These are phyloP conservation scores for Acrocephalus arundinaceus DNA, from an alignment of 2,113 vertebrate species.

Conservation along the genomic window DNA sequence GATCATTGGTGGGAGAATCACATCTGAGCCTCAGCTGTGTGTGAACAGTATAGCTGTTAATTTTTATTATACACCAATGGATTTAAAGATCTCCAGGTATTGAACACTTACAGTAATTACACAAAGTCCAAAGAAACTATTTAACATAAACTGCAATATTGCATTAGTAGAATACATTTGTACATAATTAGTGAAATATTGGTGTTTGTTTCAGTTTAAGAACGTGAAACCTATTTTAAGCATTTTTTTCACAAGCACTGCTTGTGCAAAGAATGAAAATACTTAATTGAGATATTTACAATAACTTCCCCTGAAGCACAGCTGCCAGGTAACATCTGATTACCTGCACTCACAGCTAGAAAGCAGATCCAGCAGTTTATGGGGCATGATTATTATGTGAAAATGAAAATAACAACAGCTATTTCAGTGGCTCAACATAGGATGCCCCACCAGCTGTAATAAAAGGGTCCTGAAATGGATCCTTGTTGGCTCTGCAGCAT, in stretches of 20 bases:
- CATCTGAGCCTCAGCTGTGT: neutral
- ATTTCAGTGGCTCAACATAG: neutral
- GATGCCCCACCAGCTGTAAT: neutral
- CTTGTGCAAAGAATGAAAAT: conserved; percentile 52
- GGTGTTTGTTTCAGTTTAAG: conserved; percentile 25
- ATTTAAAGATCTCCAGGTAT: neutral
- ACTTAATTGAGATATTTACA: conserved; percentile 56
- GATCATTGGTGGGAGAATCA: neutral
- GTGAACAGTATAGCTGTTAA: neutral
- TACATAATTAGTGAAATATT: conserved; percentile 2
- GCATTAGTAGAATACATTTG: neutral
- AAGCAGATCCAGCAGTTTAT: conserved; percentile 1
- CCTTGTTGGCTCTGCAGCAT: neutral
- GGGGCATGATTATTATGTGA: neutral
- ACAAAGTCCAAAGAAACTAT: neutral
- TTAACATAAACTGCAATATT: neutral
- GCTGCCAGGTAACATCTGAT: conserved; percentile 45
- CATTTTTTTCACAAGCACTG: conserved; percentile 17
- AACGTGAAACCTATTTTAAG: conserved; percentile 2
- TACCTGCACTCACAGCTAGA: conserved; percentile 49
- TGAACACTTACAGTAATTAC: neutral
- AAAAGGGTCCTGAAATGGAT: neutral
- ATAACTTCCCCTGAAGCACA: conserved; percentile 57
- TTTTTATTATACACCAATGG: neutral
- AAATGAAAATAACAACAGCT: conserved; percentile 47